Evolutionary conservation across 2,113 vertebrate species (phyloP), one percentile per base, ranked within the genome.

Genomic region (Microtus richardsoni): DNA sequence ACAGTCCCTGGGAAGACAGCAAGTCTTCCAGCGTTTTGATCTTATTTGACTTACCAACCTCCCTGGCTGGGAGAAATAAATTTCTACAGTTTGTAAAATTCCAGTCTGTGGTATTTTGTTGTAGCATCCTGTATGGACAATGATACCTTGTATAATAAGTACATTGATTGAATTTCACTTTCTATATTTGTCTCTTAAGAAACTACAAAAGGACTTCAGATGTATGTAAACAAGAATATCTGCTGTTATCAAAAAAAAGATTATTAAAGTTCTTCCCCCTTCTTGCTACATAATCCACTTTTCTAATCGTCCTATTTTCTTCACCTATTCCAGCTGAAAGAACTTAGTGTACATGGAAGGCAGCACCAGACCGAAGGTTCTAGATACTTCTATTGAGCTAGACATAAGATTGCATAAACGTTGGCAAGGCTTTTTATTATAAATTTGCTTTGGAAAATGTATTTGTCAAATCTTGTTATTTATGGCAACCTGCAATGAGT

Each of bases 381-480:
- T 70, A n/a, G 33, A 24, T 54, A 10, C 54, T 92, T 89, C 90
- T 80, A 2, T n/a, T n/a, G 44, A 30, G 7, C 19, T 44, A 54
- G 52, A 39, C 47, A 74, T 1, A 30, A 88, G 94, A 41, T 2
- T 16, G 11, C 49, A 85, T 84, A 93, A 88, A 49, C 22, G 13
- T 36, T n/a, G 26, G 41, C 2, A 14, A 12, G 33, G 11, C 3
- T 14, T 58, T 39, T 88, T 44, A 41, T 70, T 58, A 66, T 36
- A 85, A 80, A 75, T 36, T 77, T 92, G 62, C 64, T 86, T 86
- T 89, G 44, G 33, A 91, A 94, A 82, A 77, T 49, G 11, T 74
- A 87, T 90, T 89, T 24, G 7, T 91, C 44, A 87, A 91, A 84
- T 39, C 7, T 88, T 54, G 24, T 74, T 92, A 95, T 22, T 58